These are phyloP conservation scores for Poicephalus gulielmi DNA, from an alignment of 2,113 vertebrate genomes.

Conservation along the genomic window DNA sequence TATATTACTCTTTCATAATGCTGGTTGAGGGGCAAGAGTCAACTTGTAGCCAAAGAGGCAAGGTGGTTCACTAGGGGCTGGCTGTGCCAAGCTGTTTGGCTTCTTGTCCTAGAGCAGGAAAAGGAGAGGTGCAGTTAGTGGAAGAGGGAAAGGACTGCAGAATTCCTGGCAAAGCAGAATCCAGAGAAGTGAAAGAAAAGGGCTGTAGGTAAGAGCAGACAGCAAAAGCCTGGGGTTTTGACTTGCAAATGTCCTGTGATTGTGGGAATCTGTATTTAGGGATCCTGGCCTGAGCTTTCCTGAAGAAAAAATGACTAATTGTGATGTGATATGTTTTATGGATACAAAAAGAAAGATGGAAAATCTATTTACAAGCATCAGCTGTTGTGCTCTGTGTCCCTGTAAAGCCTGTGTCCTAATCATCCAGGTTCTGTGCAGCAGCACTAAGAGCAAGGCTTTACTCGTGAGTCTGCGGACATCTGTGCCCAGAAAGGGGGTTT, in stretches of 20 bases:
- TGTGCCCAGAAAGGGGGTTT: not conserved
- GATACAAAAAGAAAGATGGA: not conserved
- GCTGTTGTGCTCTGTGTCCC: not conserved
- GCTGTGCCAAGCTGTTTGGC: not conserved
- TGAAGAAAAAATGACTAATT: not conserved
- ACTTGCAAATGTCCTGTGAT: not conserved
- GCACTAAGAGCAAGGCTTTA: not conserved
- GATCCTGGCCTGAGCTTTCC: not conserved
- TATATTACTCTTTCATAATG: not conserved
- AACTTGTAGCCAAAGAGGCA: not conserved
- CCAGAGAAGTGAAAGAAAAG: not conserved
- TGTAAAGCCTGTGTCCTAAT: not conserved
- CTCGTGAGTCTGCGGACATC: not conserved
- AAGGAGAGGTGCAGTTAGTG: not conserved
- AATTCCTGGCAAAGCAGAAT: not conserved
- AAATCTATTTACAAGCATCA: not conserved
- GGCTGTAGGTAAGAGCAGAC: not conserved
- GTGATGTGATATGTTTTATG: fast-evolving
- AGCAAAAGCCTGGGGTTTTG: not conserved
- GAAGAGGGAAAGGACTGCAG: not conserved
- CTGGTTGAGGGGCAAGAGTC: not conserved
- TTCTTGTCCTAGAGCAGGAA: not conserved
- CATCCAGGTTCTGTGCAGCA: not conserved
- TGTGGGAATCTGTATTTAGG: not conserved
- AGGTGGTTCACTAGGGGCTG: not conserved